Base-by-base conservation (phyloP, 2,113 vertebrate species). In the Cervus canadensis region DNA sequence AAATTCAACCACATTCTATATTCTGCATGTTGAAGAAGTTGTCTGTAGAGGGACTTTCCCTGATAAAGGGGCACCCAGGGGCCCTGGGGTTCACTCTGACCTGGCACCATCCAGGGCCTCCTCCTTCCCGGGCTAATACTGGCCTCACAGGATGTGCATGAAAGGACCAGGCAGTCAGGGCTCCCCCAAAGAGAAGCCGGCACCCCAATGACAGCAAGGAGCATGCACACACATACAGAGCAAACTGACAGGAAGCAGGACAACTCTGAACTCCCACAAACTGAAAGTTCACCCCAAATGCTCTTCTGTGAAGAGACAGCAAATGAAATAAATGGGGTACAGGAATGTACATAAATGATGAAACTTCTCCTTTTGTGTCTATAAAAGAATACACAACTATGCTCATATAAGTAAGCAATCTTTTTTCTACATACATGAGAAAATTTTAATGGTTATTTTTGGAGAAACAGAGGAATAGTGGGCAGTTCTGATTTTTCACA, bases 321-420 rank as follows among this genome's bases (percentile, higher is more conserved):
- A 28, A 89, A 36, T 12, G 28, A n/a, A 30, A 54, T 2, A 50
- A 16, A n/a, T 19, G 25, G 14, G 40, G 78, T 8, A 67, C 11
- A 16, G 57, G 14, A 13, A 1, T 45, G 5, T 0, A 6, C 4
- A 15, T 8, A 7, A 59, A 14, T 5, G 19, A 54, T 2, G 52
- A 13, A 0, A 2, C 3, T 25, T 33, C 43, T 19, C 28, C 36
- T 59, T 30, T 23, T 4, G 14, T 40, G 7, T 3, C 12, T 4
- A 16, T 2, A 23, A 6, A 43, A 62, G n/a, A 28, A 60, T 4
- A 56, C 14, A 62, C 40, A 1, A 1, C 16, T 5, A 7, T 6
- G 74, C 2, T 36, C 10, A 9, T 0, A 0, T 6, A 7, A 88
- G 40, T 6, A 7, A 88, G 33, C 8, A 6, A 19, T 12, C 48